Base-by-base conservation (phyloP, 2,888 invertebrate genomes). In the Calameuta pallipes region DNA sequence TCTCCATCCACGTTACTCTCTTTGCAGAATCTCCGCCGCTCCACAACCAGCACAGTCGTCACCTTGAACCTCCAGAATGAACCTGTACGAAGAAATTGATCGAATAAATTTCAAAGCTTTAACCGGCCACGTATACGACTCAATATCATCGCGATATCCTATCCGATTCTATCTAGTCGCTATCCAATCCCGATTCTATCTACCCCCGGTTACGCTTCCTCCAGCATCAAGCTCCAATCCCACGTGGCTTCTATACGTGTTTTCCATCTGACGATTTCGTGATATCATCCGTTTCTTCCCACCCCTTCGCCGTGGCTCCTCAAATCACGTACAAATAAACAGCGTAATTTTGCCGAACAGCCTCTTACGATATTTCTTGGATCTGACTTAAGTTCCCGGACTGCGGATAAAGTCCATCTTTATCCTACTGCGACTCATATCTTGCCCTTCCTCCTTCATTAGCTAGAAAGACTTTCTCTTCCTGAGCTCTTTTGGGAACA, bases 151-250 rank as follows among this genome's bases (percentile, higher is more conserved):
- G 56, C 37, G 76, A 78, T 79, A 80, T 81, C 82, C 84, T 83
- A 88, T 87, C 85, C 87, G 83, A 87, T 87, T 83, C 84, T 84
- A 87, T 86, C 84, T 84, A 83, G 83, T 84, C 84, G 83, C 81
- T 85, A 88, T 87, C 84, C 87, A 86, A 86, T 88, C 86, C 83
- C 84, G 81, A 85, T 84, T 82, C 84, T 81, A 84, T 85, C 84
- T 81, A 77, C 81, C 79, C 81, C 79, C 74, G 80, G 78, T 81
- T 80, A 79, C 74, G 75, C 77, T 37, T 79, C 79, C 79, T 78
- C 75, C 73, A 70, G 75, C 75, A 78, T 78, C 80, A 6, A 56
- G 9, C 9, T 23, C 56, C 56, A 56, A 56, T 56, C 56, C 23
- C 56, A 56, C 56, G 56, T 56, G 23, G 23, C 56, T 56, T 56